A percentile compares a stretch with the other conserved stretches of the same genome.
Evolutionary conservation across 2,888 invertebrate genomes (phyloP).

Genomic region (Nebria brevicollis): DNA sequence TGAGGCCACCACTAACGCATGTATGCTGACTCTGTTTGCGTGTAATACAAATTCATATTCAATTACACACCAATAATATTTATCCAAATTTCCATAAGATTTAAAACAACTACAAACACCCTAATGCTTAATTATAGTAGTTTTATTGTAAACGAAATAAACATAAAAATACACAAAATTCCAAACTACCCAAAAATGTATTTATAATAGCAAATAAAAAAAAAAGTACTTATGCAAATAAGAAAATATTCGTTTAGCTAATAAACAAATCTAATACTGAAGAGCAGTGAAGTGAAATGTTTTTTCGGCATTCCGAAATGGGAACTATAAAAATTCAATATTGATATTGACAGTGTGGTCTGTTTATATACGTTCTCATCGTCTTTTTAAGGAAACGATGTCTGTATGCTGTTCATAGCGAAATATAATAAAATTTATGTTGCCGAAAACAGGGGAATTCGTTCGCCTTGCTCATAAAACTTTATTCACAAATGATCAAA

Average conservation of each 20-base stretch:
- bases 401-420: slow-evolving; percentile 20
- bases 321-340: slow-evolving; percentile 40
- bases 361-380: slow-evolving; percentile 21
- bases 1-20: not conserved
- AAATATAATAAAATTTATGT: slow-evolving; percentile 43
- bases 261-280: not conserved
- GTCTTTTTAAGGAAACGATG: not conserved
- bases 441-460: slow-evolving; percentile 18
- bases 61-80: not conserved
- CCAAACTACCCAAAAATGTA: not conserved
- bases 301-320: not conserved
- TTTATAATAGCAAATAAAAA: not conserved
- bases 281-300: not conserved
- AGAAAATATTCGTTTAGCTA: not conserved
- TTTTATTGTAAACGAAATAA: no score
- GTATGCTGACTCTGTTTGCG: not conserved
- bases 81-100: not conserved
- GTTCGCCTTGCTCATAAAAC: slow-evolving; percentile 34
- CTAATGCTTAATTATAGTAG: no score
- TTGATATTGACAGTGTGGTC: slow-evolving; percentile 25
- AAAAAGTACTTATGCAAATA: not conserved
- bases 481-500: slow-evolving; percentile 42
- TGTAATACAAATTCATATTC: not conserved
- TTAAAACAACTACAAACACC: no score
- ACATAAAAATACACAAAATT: no score